phyloP scores from a whole-genome alignment of 2,113 vertebrate genomes.

The Odobenus rosmarus region DNA sequence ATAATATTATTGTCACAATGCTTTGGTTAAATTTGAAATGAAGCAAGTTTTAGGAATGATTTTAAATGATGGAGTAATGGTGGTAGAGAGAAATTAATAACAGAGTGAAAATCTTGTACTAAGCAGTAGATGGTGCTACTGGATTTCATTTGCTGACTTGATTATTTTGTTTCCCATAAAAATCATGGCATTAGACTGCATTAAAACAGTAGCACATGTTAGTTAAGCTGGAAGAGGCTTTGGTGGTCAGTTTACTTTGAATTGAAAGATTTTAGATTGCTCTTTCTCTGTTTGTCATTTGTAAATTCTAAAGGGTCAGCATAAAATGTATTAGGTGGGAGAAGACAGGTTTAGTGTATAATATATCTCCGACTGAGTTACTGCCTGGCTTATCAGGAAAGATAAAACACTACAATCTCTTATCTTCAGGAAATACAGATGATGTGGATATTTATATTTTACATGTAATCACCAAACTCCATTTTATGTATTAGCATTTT shows the following conservation, averaged over 20 bases:
- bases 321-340: conserved; percentile 40
- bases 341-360: background rate
- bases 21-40: conserved; percentile 53
- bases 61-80: conserved; percentile 47
- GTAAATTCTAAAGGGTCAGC: conserved; percentile 55
- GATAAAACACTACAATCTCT: conserved; percentile 61
- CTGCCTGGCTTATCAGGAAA: conserved; percentile 36
- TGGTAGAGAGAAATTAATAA: conserved; percentile 25
- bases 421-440: conserved; percentile 53
- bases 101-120: background rate
- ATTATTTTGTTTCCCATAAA: conserved; percentile 17
- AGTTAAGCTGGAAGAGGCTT: conserved; percentile 2
- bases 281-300: conserved; percentile 43
- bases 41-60: conserved; percentile 48
- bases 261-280: conserved; percentile 45
- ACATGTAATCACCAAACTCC: conserved; percentile 43
- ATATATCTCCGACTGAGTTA: conserved; percentile 23
- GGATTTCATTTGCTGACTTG: conserved; percentile 42
- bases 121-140: conserved; percentile 49
- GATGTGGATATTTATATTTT: conserved; percentile 64
- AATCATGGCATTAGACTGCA: background rate
- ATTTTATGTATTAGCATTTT: conserved; percentile 68
- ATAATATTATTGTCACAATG: conserved; percentile 22
- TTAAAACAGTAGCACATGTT: background rate
- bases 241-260: conserved; percentile 46